Conservation (phyloP, 2,888 invertebrate species). For the Tridacna gigas region DNA sequence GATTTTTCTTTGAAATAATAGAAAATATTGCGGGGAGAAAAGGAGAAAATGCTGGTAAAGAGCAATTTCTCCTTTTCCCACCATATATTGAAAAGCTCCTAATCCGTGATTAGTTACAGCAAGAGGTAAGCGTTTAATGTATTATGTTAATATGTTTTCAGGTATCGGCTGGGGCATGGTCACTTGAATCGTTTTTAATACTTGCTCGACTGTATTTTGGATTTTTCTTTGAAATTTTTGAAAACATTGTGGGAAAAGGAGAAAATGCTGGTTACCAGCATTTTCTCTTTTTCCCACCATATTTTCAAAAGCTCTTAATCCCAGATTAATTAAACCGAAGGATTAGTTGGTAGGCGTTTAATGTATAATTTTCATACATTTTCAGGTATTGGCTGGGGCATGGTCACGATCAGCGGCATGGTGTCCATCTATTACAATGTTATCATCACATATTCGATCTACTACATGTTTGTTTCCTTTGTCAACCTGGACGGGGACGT, state of each 20-base stretch:
- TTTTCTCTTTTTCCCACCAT: not conserved
- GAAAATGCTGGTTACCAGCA: not conserved
- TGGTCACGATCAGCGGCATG: conserved; percentile 75
- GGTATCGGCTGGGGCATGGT: conserved; percentile 79
- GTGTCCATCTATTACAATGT: conserved; percentile 79
- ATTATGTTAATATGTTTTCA: conserved; percentile 42
- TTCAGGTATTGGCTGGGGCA: conserved; percentile 77
- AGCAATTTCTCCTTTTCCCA: not conserved
- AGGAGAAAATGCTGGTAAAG: not conserved
- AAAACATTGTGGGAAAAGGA: not conserved
- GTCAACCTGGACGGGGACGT: conserved; percentile 75
- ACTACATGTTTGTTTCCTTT: conserved; percentile 80
- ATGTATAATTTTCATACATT: not conserved
- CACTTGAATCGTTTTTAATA: too few relatives aligned
- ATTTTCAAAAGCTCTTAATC: not conserved
- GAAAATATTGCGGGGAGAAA: not conserved
- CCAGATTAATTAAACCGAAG: too few relatives aligned
- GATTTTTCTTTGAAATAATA: too few relatives aligned
- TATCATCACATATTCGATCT: conserved; percentile 78
- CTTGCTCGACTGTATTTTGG: too few relatives aligned
- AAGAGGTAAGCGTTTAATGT: too few relatives aligned
- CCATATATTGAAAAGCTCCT: not conserved
- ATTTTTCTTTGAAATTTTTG: too few relatives aligned
- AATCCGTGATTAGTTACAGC: too few relatives aligned
- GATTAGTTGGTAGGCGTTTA: too few relatives aligned